Evolutionary conservation across 2,888 invertebrate species (phyloP).

Genomic region (Calliopum simillimum): DNA sequence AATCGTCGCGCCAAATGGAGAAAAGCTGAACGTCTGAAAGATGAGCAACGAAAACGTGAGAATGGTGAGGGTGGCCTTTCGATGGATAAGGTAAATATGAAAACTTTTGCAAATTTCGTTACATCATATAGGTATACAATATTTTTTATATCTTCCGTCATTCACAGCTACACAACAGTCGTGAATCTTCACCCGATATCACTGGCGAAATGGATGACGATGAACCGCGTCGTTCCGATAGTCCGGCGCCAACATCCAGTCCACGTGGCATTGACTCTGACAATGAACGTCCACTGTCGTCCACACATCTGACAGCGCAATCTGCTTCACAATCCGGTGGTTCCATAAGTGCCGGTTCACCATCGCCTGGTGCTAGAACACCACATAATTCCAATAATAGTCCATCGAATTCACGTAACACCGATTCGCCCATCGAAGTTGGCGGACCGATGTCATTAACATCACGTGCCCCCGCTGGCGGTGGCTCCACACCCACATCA

Average conservation of each 20-base stretch:
- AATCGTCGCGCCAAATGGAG: slow-evolving; percentile 93
- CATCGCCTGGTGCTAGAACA: slow-evolving; percentile 65
- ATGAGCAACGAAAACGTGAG: slow-evolving; percentile 88
- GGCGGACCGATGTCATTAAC: slow-evolving; percentile 67
- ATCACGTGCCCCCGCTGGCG: slow-evolving; percentile 51
- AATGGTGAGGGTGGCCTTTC: slow-evolving; percentile 76
- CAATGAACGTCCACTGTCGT: slow-evolving; percentile 65
- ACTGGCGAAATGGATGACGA: slow-evolving; percentile 67
- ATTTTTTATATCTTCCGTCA: not conserved
- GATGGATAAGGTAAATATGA: slow-evolving; percentile 68
- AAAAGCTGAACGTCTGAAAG: slow-evolving; percentile 91
- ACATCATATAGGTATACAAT: too few relatives aligned
- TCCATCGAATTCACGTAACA: slow-evolving; percentile 72
- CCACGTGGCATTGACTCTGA: slow-evolving; percentile 63
- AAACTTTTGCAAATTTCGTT: not conserved
- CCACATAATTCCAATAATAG: slow-evolving; percentile 67
- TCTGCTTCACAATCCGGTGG: slow-evolving; percentile 69
- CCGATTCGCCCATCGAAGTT: slow-evolving; percentile 72
- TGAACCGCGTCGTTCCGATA: slow-evolving; percentile 60
- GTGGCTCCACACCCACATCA: slow-evolving; percentile 55
- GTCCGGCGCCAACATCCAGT: slow-evolving; percentile 62
- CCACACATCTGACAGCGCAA: slow-evolving; percentile 63
- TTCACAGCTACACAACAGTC: slow-evolving; percentile 64
- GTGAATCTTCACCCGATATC: slow-evolving; percentile 68
- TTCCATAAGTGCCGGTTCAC: slow-evolving; percentile 68